Evolutionary conservation across 2,888 invertebrate species (phyloP).

Genomic region (Drosophila meridiana): DNA sequence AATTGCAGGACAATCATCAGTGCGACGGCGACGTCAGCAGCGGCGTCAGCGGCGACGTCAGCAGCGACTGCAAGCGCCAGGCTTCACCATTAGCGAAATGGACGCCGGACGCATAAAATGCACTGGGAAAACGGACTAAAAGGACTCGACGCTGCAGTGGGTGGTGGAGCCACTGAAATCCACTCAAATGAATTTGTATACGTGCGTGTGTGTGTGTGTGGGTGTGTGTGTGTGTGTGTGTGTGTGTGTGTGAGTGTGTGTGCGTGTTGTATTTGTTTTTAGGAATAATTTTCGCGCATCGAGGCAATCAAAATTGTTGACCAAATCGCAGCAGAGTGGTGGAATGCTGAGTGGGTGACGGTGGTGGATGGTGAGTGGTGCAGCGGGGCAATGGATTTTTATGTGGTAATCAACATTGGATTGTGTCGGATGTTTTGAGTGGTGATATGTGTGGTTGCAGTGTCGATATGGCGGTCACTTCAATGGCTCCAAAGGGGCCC

Average conservation of each 20-base stretch:
- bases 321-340: constrained; percentile 39
- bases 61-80: constrained; percentile 26
- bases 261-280: constrained; percentile 60
- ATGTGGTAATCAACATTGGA: constrained; percentile 79
- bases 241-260: constrained; percentile 8
- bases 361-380: neutral
- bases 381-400: constrained; percentile 62
- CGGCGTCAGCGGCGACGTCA: constrained; percentile 14
- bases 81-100: constrained; percentile 57
- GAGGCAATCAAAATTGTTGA: constrained; percentile 77
- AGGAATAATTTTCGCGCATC: constrained; percentile 72
- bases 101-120: constrained; percentile 68
- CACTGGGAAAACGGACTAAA: constrained; percentile 67
- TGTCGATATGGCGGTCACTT: constrained; percentile 40
- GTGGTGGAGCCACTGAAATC: constrained; percentile 50
- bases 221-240: neutral
- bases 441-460: constrained; percentile 70
- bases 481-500: constrained; percentile 1
- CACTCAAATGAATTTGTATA: constrained; percentile 81
- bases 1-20: constrained; percentile 73
- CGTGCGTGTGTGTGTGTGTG: constrained; percentile 4
- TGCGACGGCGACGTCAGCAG: constrained; percentile 22
- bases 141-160: constrained; percentile 25
- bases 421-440: constrained; percentile 76
- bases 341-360: neutral